Conservation (phyloP, 2,888 invertebrate genomes). For the Rhagophthalmus giganteus region DNA sequence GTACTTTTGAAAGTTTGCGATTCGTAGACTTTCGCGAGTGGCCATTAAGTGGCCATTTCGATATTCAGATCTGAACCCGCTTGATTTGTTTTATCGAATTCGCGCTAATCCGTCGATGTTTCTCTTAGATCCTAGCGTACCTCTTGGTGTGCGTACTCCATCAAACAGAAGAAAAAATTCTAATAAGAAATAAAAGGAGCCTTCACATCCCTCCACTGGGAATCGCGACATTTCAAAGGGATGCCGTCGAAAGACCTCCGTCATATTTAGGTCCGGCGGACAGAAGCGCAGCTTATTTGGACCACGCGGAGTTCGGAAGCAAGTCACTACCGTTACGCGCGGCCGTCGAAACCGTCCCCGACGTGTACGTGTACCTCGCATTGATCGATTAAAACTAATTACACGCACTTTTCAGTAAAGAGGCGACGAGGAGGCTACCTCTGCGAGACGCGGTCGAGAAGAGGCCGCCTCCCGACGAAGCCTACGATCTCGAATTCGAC, state of each 20-base stretch:
- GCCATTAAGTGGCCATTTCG: too few relatives aligned
- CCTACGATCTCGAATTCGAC: constrained; percentile 34
- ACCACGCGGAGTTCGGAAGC: constrained; percentile 50
- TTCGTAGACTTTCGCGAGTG: too few relatives aligned
- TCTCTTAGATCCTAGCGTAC: constrained; percentile 36
- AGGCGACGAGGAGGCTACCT: constrained; percentile 60
- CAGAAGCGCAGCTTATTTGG: constrained; percentile 40
- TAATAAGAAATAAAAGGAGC: constrained; percentile 38
- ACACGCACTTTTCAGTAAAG: constrained; percentile 42
- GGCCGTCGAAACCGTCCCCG: constrained; percentile 75
- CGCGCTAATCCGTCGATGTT: constrained; percentile 40
- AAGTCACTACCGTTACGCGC: constrained; percentile 67
- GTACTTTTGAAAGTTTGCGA: too few relatives aligned
- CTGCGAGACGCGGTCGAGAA: constrained; percentile 73
- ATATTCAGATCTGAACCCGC: too few relatives aligned
- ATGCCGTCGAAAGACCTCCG: constrained; percentile 56
- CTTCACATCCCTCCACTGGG: constrained; percentile 45
- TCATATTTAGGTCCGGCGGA: constrained; percentile 28
- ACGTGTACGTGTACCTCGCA: constrained; percentile 47
- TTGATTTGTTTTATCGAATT: too few relatives aligned
- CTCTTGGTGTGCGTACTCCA: constrained; percentile 40
- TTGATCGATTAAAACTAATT: not conserved
- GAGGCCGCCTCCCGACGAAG: constrained; percentile 56
- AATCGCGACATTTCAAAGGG: constrained; percentile 52
- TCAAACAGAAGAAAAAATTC: constrained; percentile 42